Base-by-base conservation (phyloP, 2,113 vertebrate species). In the Proterorhinus semilunaris region DNA sequence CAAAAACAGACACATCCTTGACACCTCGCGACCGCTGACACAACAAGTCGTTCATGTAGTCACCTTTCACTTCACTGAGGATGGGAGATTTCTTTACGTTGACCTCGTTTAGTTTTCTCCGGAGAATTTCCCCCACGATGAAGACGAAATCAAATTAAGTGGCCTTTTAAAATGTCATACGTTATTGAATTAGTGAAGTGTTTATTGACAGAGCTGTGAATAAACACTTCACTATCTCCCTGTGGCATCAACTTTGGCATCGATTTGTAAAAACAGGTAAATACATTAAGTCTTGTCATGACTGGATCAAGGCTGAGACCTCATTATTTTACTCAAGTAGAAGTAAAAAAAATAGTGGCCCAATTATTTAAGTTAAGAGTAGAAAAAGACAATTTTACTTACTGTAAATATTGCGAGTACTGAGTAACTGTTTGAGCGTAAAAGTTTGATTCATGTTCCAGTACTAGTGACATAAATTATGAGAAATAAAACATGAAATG, bases 121-220 rank as follows among this genome's bases (percentile, higher is more conserved):
- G 0, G 52, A 66, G 64, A 73, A 63, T 2, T 8, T 59, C 62
- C 62, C 10, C 21, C 12, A 71, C 49, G 48, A 71, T 0, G 1
- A 65, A 45, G 13, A 65, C 36, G 51, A 62, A 72, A 78, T 67
- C 0, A 44, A 48, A 75, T 55, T 43, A 64, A 68, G 42, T 36
- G 4, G 15, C 48, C 62, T 62, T 15, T 51, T 45, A 68, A 65
- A 76, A 54, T n/a, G 54, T 0, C 6, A n/a, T 1, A 2, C 16
- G 7, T 50, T 62, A 65, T 46, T 68, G 27, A 1, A 3, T 79
- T 42, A 42, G 21, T 15, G 9, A 15, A 47, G 3, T 8, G 17
- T 69, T 70, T 74, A 73, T 74, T 75, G 54, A 53, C 59, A 59
- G n/a, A 48, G 42, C 53, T 12, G 46, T 36, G 17, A 65, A 55